phyloP scores from a whole-genome alignment of 2,888 invertebrate species.

The Oxycera nigricornis region DNA sequence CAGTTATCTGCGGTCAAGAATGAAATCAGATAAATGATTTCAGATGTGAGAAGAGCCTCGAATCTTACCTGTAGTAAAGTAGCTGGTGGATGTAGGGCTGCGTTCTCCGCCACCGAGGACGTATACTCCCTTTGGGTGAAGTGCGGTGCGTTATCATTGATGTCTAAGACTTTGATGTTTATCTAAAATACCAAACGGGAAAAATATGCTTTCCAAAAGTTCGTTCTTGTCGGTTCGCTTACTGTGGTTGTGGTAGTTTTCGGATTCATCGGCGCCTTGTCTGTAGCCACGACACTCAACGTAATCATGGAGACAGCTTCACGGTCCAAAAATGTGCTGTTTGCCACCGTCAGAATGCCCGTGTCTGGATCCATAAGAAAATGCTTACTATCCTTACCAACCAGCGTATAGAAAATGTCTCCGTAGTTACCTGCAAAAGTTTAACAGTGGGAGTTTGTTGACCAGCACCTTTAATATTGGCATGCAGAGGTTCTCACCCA shows the following conservation, averaged over 20 bases:
- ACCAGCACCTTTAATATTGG: neutral
- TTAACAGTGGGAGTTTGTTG: neutral
- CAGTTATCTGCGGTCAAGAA: constrained; percentile 65
- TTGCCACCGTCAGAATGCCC: constrained; percentile 79
- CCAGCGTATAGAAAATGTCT: constrained; percentile 76
- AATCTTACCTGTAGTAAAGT: constrained; percentile 74
- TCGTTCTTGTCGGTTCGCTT: constrained; percentile 53
- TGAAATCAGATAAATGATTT: neutral
- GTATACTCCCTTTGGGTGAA: constrained; percentile 81
- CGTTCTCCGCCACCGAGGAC: constrained; percentile 83
- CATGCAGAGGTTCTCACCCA: constrained; percentile 66
- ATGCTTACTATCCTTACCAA: constrained; percentile 75
- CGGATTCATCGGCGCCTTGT: constrained; percentile 75
- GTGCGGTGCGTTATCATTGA: constrained; percentile 88
- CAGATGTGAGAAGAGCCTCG: too few species aligned
- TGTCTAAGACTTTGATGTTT: constrained; percentile 77
- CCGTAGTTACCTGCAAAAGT: constrained; percentile 70
- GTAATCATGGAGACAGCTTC: constrained; percentile 75
- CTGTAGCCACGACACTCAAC: constrained; percentile 81
- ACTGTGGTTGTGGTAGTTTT: constrained; percentile 79
- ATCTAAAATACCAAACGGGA: constrained; percentile 62
- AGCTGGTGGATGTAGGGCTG: constrained; percentile 80
- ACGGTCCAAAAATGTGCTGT: constrained; percentile 77
- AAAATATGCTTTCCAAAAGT: neutral
- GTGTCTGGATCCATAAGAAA: constrained; percentile 75